phyloP scores from a whole-genome alignment of 2,888 invertebrate species.

The Tetrapedia diversipes region DNA sequence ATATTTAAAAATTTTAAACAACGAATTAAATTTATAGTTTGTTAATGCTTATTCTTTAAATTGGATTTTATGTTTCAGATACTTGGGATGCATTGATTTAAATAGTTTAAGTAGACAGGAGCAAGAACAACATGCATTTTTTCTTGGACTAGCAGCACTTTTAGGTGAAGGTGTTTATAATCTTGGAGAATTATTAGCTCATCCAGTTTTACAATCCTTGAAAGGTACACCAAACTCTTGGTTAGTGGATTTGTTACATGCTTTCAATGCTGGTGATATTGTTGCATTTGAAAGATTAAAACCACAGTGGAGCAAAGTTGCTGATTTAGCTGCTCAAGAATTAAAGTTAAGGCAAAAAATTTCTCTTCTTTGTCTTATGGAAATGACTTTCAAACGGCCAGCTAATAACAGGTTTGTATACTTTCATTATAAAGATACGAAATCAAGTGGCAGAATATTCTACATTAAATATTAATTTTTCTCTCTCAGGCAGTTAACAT shows the following conservation, averaged over 20 bases:
- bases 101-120: slow-evolving; percentile 87
- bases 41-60: background rate
- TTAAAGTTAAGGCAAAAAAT: slow-evolving; percentile 94
- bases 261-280: slow-evolving; percentile 94
- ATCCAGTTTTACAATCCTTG: slow-evolving; percentile 95
- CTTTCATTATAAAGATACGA: background rate
- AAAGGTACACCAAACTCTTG: slow-evolving; percentile 92
- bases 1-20: background rate
- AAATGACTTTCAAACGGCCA: slow-evolving; percentile 98
- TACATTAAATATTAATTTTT: background rate
- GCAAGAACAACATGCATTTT: slow-evolving; percentile 92
- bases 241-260: slow-evolving; percentile 92
- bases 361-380: slow-evolving; percentile 97
- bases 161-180: slow-evolving; percentile 98
- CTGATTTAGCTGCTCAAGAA: slow-evolving; percentile 93
- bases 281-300: slow-evolving; percentile 88
- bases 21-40: background rate
- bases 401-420: slow-evolving; percentile 88
- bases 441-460: background rate
- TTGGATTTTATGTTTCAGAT: slow-evolving; percentile 80
- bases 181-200: slow-evolving; percentile 97
- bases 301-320: slow-evolving; percentile 90
- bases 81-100: slow-evolving; percentile 89
- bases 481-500: slow-evolving; percentile 88
- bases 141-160: slow-evolving; percentile 96